These are phyloP conservation scores for Fratercula arctica DNA, from an alignment of 2,797 vertebrate species.

Conservation along the genomic window DNA sequence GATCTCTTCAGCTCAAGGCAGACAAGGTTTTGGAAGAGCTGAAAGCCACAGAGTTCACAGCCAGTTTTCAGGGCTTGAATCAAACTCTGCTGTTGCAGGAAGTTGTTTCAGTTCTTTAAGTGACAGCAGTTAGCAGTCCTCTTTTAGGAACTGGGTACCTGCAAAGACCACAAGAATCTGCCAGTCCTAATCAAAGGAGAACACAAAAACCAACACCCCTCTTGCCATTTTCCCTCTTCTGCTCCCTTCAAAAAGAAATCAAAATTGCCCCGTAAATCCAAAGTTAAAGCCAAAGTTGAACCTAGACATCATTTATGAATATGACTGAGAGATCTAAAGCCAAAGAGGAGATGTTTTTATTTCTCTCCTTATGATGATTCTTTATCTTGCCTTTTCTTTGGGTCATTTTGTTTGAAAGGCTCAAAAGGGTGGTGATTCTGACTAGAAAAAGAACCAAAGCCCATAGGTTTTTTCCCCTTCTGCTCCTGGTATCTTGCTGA, in stretches of 20 bases:
- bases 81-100: not conserved
- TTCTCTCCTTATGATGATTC: not conserved
- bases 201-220: not conserved
- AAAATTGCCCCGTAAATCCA: not conserved
- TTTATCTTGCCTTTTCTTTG: not conserved
- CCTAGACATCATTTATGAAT: not conserved
- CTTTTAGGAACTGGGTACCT: not conserved
- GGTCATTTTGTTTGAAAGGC: not conserved
- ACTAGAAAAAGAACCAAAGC: not conserved
- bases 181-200: not conserved
- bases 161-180: not conserved
- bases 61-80: constrained; percentile 6
- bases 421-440: not conserved
- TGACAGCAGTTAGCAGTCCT: not conserved
- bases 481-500: not conserved
- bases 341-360: not conserved
- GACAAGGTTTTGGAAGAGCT: not conserved
- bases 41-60: not conserved
- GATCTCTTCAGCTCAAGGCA: constrained; percentile 6
- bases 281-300: not conserved
- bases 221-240: not conserved
- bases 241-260: not conserved
- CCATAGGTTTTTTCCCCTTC: not conserved
- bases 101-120: not conserved
- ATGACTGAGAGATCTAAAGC: not conserved